Percentiles rank a stretch among this genome's conserved stretches.
phyloP scores from a whole-genome alignment of 2,113 vertebrate species.

The Siniperca chuatsi region DNA sequence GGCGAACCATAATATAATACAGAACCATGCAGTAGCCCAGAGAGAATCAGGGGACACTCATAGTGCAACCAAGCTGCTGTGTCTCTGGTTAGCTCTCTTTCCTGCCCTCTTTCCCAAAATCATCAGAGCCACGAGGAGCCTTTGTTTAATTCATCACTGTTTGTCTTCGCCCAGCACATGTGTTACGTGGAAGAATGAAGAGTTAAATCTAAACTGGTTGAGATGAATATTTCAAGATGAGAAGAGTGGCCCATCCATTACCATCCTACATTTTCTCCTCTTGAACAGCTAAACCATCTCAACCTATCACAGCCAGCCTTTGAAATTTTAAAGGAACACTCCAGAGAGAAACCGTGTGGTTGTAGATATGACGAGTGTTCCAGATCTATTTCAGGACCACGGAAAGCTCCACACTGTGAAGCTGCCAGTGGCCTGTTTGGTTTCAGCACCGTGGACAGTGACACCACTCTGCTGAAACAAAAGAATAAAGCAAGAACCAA shows the following conservation, averaged over 20 bases:
- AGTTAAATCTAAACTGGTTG: constrained; percentile 45
- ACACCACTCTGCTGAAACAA: constrained; percentile 72
- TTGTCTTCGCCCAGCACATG: neutral
- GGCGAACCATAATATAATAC: constrained; percentile 79
- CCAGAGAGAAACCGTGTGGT: constrained; percentile 20
- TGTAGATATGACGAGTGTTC: constrained; percentile 40
- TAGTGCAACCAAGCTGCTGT: constrained; percentile 29
- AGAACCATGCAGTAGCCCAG: constrained; percentile 54
- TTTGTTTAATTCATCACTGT: constrained; percentile 41
- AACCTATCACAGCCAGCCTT: constrained; percentile 52
- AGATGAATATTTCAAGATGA: constrained; percentile 77
- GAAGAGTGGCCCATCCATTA: constrained; percentile 63
- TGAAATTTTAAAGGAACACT: constrained; percentile 77
- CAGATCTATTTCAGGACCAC: constrained; percentile 69
- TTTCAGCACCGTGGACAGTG: constrained; percentile 51
- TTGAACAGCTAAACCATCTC: constrained; percentile 63
- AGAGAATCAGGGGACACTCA: constrained; percentile 33
- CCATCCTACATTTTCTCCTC: constrained; percentile 48
- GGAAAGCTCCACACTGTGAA: constrained; percentile 51
- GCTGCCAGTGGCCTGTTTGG: constrained; percentile 8
- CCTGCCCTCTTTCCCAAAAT: neutral
- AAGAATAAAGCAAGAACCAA: neutral
- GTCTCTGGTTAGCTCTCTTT: constrained; percentile 12
- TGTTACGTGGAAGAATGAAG: constrained; percentile 24
- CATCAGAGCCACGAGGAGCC: neutral